Percentiles rank a stretch among this genome's conserved stretches.
These are phyloP conservation scores for Zaprionus davidi DNA, from an alignment of 1,140 invertebrate genomes.

Conservation along the genomic window DNA sequence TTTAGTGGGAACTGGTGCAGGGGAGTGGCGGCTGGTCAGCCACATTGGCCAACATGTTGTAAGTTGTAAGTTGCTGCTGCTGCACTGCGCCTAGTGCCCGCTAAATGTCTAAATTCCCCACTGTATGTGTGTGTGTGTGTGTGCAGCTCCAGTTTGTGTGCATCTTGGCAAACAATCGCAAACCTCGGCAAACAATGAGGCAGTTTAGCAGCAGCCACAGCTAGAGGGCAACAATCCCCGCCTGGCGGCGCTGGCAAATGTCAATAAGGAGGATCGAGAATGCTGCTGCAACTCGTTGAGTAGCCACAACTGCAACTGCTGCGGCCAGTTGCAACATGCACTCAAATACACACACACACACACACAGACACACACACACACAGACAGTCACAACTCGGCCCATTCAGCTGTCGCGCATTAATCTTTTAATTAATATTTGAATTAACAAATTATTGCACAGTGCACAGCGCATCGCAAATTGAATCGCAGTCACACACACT, in stretches of 20 bases:
- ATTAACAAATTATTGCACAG: conserved; percentile 70
- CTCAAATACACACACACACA: background rate
- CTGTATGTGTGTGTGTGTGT: conserved; percentile 30
- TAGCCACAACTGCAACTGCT: conserved; percentile 3
- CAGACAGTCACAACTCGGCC: conserved; percentile 16
- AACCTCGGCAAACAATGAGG: conserved; percentile 45
- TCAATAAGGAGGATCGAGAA: conserved; percentile 47
- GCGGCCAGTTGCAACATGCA: background rate
- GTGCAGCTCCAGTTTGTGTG: conserved; percentile 21
- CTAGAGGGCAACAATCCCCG: conserved; percentile 49
- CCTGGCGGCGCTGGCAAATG: conserved; percentile 67
- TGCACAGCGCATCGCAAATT: conserved; percentile 48
- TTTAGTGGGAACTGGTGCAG: conserved; percentile 63
- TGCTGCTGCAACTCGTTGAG: background rate
- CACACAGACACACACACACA: background rate
- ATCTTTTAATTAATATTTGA: conserved; percentile 83
- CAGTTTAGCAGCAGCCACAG: conserved; percentile 16
- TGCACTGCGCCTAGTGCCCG: conserved; percentile 5
- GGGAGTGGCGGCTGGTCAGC: conserved; percentile 66
- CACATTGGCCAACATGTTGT: conserved; percentile 41
- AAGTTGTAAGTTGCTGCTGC: background rate
- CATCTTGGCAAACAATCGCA: conserved; percentile 47
- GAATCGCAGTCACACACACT: conserved; percentile 20
- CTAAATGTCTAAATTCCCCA: conserved; percentile 58
- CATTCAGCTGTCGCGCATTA: conserved; percentile 49